Base-by-base conservation (phyloP, 2,113 vertebrate species). In the Myanophis thanlyinensis region DNA sequence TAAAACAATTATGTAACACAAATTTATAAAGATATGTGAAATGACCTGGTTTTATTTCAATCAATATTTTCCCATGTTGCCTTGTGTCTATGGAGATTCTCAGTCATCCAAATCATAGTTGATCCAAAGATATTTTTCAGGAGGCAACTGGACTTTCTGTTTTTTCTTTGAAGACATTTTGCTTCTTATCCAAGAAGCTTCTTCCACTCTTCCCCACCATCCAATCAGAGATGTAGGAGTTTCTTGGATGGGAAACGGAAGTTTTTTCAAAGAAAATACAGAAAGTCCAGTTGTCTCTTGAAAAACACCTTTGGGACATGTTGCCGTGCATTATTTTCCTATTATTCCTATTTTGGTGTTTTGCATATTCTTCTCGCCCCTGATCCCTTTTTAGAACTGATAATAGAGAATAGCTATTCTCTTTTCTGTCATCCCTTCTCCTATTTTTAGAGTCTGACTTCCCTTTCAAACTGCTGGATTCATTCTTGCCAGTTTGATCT, bases 401-500 rank as follows among this genome's bases (percentile, higher is more conserved):
- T 15, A 67, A 52, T 25, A 54, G 44, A 35, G 23, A 25, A 73
- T n/a, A 35, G 25, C 27, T 62, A 15, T 44, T 44, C 22, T 15
- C 47, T 13, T 44, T 20, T 54, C 15, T 1, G 3, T 40, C 27
- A 35, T 89, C 59, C 47, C 40, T 46, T 40, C 73, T 27, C 88
- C 88, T 48, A 5, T 40, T 47, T 44, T 86, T 40, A 20, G 44
- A 20, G 44, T 44, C 73, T 51, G 46, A 30, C n/a, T 90, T 93
- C 59, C 80, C 84, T 90, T 90, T 44, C 80, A 87, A 90, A 86
- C n/a, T 85, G 27, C 89, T 35, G 35, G 84, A 93, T 44, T 52
- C 54, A 44, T 23, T 44, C 35, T 87, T 62, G 80, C 80, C 47
- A 62, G 89, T 40, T 93, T 93, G 92, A 90, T 93, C 89, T 54